phyloP scores from a whole-genome alignment of 2,113 vertebrate genomes.

The Sturnira hondurensis region DNA sequence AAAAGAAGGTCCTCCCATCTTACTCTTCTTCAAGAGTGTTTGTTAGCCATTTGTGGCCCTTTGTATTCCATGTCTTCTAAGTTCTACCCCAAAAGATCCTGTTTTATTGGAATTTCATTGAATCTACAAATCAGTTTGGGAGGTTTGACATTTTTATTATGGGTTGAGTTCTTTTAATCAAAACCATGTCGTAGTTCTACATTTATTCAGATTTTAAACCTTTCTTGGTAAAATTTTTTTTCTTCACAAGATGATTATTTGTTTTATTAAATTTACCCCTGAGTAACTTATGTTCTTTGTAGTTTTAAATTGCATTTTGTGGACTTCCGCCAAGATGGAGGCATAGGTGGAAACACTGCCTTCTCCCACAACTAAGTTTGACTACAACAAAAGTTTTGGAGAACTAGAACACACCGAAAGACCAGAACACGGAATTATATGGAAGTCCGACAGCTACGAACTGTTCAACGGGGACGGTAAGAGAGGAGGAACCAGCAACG shows the following conservation, averaged over 20 bases:
- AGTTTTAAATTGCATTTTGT: slow-evolving; percentile 9
- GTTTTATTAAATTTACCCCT: not conserved
- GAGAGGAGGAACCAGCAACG: too few relatives aligned
- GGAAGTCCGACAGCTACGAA: too few relatives aligned
- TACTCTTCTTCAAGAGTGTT: not conserved
- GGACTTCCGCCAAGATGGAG: too few relatives aligned
- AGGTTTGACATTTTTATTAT: not conserved
- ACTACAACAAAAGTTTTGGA: too few relatives aligned
- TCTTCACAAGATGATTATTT: slow-evolving; percentile 1
- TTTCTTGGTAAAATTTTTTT: not conserved
- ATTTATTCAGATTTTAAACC: not conserved
- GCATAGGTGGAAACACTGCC: too few relatives aligned
- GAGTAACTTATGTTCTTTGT: not conserved
- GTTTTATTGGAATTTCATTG: not conserved
- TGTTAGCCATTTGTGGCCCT: not conserved
- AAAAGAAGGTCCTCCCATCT: not conserved
- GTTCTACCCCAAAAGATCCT: not conserved
- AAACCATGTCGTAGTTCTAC: not conserved
- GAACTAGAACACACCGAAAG: too few relatives aligned
- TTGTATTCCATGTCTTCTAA: not conserved
- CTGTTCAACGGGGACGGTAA: too few relatives aligned
- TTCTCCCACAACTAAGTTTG: too few relatives aligned
- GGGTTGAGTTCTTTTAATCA: not conserved
- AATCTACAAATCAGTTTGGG: not conserved
- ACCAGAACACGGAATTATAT: too few relatives aligned